phyloP scores from a whole-genome alignment of 23 tunicate genomes.

The Corella eumyota region DNA sequence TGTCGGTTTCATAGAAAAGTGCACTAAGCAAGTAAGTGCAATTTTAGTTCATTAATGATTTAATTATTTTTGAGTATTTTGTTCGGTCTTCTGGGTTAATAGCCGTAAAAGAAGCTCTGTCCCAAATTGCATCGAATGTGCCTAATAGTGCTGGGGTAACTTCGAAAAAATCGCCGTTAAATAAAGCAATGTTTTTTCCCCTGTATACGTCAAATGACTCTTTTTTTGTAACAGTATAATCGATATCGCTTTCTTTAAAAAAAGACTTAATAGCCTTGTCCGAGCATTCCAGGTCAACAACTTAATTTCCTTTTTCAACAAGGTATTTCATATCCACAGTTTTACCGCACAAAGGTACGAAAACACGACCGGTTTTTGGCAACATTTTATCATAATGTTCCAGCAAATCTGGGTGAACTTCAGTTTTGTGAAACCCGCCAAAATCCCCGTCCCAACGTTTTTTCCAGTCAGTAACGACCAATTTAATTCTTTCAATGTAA shows the following conservation, averaged over 20 bases:
- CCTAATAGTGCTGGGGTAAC: conserved; percentile 10
- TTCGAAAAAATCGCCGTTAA: conserved; percentile 56
- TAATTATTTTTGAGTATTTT: neutral
- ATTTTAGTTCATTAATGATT: neutral
- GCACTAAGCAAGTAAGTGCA: neutral
- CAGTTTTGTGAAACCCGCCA: too few relatives aligned
- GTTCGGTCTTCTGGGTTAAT: neutral
- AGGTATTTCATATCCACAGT: conserved; percentile 55
- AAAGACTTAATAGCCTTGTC: conserved; percentile 34
- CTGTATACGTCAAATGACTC: conserved; percentile 12
- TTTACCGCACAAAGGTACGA: conserved; percentile 74
- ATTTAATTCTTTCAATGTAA: too few relatives aligned
- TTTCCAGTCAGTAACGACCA: too few relatives aligned
- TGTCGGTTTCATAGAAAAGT: neutral
- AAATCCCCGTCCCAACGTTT: too few relatives aligned
- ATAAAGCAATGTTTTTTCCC: conserved; percentile 41
- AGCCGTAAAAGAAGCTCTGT: neutral
- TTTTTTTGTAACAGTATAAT: neutral
- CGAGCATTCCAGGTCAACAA: conserved; percentile 58
- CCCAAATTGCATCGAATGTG: neutral
- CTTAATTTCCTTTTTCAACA: conserved; percentile 59
- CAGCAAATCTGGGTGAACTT: too few relatives aligned
- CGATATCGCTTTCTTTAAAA: conserved; percentile 24
- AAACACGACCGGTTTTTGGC: too few relatives aligned
- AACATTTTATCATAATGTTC: too few relatives aligned